These are phyloP conservation scores for Rhabdomys dilectus DNA, from an alignment of 2,113 vertebrate genomes.

Conservation along the genomic window DNA sequence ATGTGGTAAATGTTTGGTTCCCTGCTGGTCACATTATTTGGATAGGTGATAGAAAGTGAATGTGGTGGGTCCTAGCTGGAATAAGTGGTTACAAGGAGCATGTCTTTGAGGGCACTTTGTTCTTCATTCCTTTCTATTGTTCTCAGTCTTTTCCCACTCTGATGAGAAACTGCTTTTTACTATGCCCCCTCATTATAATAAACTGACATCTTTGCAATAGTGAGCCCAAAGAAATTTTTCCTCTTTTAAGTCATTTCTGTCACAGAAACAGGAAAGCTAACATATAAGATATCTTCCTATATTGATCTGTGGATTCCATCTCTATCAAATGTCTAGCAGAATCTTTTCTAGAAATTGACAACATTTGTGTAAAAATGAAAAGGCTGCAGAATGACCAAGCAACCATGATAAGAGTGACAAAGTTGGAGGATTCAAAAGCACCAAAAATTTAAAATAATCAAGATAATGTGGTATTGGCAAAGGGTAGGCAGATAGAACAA, in stretches of 20 bases:
- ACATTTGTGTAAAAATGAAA: background rate
- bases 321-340: background rate
- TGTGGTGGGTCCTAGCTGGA: background rate
- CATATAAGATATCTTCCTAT: background rate
- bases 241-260: background rate
- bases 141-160: background rate
- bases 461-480: background rate
- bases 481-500: background rate
- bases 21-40: background rate
- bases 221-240: background rate
- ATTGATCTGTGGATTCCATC: background rate
- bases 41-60: background rate
- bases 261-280: background rate
- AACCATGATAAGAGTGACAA: background rate
- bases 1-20: background rate
- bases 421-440: background rate
- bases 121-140: background rate
- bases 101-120: background rate
- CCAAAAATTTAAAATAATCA: background rate
- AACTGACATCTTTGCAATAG: background rate
- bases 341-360: background rate
- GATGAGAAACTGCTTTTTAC: background rate
- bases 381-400: background rate
- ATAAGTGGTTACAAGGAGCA: background rate
- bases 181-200: background rate